Percentiles rank a stretch among this genome's conserved stretches.
These are phyloP conservation scores for Phataginus tetradactyla DNA, from an alignment of 2,797 vertebrate genomes.

Conservation along the genomic window DNA sequence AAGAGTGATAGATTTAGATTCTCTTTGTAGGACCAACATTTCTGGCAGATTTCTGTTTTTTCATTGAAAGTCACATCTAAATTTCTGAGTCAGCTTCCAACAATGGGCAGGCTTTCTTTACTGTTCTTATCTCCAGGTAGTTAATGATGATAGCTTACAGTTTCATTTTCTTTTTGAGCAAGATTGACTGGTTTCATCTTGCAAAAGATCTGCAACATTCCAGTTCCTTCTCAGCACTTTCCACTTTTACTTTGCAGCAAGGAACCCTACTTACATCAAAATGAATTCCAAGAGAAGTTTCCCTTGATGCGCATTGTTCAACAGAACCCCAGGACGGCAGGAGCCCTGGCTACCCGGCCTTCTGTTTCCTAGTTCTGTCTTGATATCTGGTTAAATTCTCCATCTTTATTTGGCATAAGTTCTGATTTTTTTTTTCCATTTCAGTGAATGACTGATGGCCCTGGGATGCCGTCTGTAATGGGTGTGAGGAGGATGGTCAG, in stretches of 20 bases:
- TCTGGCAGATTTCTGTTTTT: not conserved
- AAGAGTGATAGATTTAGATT: conserved; percentile 36
- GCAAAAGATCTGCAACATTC: not conserved
- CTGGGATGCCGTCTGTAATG: not conserved
- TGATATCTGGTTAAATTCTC: not conserved
- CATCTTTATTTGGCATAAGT: not conserved
- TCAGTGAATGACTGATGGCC: not conserved
- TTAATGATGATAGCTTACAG: not conserved
- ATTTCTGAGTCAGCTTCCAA: conserved; percentile 7
- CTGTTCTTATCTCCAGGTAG: not conserved
- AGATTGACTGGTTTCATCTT: not conserved
- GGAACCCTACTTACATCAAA: not conserved
- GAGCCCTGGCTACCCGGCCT: not conserved
- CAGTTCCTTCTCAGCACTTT: not conserved
- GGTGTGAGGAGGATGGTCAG: not conserved
- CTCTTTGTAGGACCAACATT: not conserved
- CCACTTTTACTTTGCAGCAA: not conserved
- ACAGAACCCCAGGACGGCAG: not conserved
- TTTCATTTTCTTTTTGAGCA: not conserved
- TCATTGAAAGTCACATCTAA: not conserved
- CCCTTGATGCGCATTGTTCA: not conserved
- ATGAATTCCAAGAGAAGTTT: not conserved
- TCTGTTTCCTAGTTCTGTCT: not conserved
- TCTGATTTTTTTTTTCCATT: conserved; percentile 6
- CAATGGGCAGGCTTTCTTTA: not conserved